Percentiles rank a stretch among this genome's conserved stretches.
phyloP scores from a whole-genome alignment of 1,140 invertebrate species.

The Battus philenor region DNA sequence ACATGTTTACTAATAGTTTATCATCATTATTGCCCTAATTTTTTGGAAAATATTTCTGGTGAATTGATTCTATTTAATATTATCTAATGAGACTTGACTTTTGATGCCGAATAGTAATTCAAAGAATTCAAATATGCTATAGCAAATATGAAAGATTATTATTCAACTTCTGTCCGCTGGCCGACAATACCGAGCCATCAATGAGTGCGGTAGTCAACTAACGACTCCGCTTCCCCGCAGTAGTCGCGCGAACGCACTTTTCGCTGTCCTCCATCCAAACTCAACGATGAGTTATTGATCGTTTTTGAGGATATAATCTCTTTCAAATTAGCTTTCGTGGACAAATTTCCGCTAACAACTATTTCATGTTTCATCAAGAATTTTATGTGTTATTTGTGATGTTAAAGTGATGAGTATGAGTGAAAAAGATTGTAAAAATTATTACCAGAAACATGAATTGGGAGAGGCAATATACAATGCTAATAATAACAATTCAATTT shows the following conservation, averaged over 20 bases:
- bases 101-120: too few species aligned
- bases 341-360: too few species aligned
- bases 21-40: too few species aligned
- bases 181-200: constrained; percentile 40
- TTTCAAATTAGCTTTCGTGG: constrained; percentile 6
- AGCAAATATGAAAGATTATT: constrained; percentile 47
- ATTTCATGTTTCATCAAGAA: too few species aligned
- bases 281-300: constrained; percentile 58
- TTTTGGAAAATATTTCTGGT: too few species aligned
- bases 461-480: constrained; percentile 52
- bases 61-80: too few species aligned
- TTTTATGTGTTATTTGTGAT: constrained; percentile 9
- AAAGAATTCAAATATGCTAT: too few species aligned
- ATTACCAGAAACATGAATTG: constrained; percentile 47
- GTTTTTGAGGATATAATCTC: constrained; percentile 39
- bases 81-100: too few species aligned
- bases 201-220: constrained; percentile 32
- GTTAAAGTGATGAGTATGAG: constrained; percentile 47
- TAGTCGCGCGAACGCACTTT: constrained; percentile 56
- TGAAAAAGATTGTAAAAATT: constrained; percentile 50
- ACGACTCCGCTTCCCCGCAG: constrained; percentile 23
- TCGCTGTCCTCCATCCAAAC: constrained; percentile 58
- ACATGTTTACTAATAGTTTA: too few species aligned
- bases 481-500: constrained; percentile 69
- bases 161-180: constrained; percentile 60